Evolutionary conservation across 2,797 vertebrate species (phyloP).

Genomic region (Antrozous pallidus): DNA sequence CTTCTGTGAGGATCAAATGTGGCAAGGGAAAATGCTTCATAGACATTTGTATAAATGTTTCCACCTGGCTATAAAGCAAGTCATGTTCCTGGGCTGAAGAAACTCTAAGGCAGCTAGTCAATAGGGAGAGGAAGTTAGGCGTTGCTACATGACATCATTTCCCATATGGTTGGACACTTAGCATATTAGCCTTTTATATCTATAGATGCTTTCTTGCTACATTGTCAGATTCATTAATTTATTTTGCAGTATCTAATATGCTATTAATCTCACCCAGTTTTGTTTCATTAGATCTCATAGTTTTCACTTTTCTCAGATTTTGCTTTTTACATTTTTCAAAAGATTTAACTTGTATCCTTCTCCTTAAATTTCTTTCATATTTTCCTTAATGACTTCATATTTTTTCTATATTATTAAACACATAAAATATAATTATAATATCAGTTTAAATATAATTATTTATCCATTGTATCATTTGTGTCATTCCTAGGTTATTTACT

Average conservation of each 20-base stretch:
- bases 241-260: neutral
- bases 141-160: no score
- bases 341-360: neutral
- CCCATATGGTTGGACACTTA: fast-evolving
- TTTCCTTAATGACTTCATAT: neutral
- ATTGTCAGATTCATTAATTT: neutral
- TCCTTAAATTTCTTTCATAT: neutral
- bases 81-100: no score
- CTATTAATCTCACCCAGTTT: neutral
- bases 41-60: no score
- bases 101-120: no score
- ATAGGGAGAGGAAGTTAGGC: no score
- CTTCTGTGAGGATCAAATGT: no score
- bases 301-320: neutral
- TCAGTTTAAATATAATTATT: neutral
- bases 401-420: neutral
- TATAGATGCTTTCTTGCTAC: neutral
- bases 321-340: neutral
- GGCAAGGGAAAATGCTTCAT: no score
- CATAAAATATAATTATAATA: neutral
- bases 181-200: no score
- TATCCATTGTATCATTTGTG: neutral
- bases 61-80: no score
- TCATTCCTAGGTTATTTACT: neutral
- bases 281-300: neutral